Evolutionary conservation across 2,797 vertebrate genomes (phyloP), one percentile per base, ranked within the genome.

Genomic region (Crenuchus spilurus): DNA sequence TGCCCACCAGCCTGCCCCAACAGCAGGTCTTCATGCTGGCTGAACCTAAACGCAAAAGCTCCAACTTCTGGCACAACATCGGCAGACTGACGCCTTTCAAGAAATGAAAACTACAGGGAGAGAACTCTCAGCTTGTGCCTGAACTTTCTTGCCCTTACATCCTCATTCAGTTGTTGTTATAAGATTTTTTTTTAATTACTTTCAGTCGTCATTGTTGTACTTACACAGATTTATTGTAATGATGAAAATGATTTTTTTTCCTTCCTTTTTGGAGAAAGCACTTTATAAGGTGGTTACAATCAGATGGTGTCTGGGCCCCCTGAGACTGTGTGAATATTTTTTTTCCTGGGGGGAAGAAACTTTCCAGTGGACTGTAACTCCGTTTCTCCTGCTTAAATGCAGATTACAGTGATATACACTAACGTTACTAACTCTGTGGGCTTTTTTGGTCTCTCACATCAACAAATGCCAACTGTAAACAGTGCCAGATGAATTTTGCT

Each of bases 11-110:
- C 20, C 82, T 95, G 74, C 95, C 95, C 3, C 95, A 96, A 91
- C 95, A 96, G 87, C 96, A 98, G 79, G 95, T 96, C 81, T 95
- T 96, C 88, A 95, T 97, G 94, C 83, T 98, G 88, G 95, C 95
- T 1, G 96, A 98, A 84, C 95, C 96, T 83, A 97, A 97, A 84
- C 93, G 95, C 88, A 98, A 99, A 89, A 92, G 95, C 64, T 95
- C 94, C 70, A 96, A 95, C 88, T 99, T 99, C 92, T 98, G 96
- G 96, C 96, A 99, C 88, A 97, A 95, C 91, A 97, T 98, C 58
- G 96, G 96, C 87, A 89, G 95, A 86, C 92, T 99, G 90, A 94
- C 96, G 0, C 96, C 96, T 8, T 99, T 99, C 91, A 94, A 94
- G 79, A 99, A 98, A 90, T 98, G 85, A 92, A 84, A 58, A 20